Conservation (phyloP, 1,140 invertebrate species). For the Microplitis mediator region DNA sequence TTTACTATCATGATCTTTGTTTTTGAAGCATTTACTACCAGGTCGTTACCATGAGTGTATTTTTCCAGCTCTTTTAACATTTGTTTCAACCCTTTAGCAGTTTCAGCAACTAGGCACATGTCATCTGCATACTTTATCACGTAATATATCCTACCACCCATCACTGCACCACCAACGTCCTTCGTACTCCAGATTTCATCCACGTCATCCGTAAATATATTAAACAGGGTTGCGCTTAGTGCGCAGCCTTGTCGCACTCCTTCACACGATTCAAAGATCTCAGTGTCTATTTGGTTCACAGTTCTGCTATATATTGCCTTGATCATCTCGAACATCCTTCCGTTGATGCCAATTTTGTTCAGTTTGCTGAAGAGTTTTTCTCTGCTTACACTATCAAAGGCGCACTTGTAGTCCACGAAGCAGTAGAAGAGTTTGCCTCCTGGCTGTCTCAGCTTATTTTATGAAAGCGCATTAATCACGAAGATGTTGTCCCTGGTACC, state of each 20-base stretch:
- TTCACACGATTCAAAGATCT: background rate
- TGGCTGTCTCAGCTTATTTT: conserved; percentile 5
- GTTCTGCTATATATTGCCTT: background rate
- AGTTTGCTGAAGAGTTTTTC: background rate
- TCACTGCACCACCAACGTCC: background rate
- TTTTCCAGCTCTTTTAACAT: background rate
- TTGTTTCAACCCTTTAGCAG: background rate
- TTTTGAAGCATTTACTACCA: background rate
- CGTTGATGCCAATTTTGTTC: background rate
- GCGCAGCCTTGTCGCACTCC: background rate
- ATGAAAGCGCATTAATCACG: conserved; percentile 5
- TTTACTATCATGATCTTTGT: background rate
- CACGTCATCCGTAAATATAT: conserved; percentile 1
- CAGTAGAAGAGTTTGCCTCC: background rate
- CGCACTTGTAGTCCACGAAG: conserved; percentile 3
- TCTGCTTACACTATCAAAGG: conserved; percentile 1
- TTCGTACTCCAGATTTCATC: background rate
- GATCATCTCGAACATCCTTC: background rate
- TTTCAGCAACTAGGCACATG: background rate
- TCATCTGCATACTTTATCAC: background rate
- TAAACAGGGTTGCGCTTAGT: background rate
- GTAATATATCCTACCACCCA: background rate
- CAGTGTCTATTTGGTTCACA: background rate
- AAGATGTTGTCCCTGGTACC: conserved; percentile 24
- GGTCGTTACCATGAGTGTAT: background rate